These are phyloP conservation scores for Pterocles burchelli DNA, from an alignment of 2,113 vertebrate species.

Conservation along the genomic window DNA sequence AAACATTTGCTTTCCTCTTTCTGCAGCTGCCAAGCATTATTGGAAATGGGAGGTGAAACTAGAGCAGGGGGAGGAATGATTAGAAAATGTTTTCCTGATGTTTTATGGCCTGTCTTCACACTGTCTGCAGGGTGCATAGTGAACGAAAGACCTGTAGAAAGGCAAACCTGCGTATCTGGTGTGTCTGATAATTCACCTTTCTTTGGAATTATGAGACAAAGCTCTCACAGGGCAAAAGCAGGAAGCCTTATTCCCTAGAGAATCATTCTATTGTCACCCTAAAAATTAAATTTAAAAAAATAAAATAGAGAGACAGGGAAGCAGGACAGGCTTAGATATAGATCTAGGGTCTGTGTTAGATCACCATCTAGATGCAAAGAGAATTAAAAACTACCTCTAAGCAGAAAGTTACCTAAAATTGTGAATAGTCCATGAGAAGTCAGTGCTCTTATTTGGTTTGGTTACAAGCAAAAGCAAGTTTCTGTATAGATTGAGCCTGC, in stretches of 20 bases:
- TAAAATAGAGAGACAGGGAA: accelerated
- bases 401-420: background rate
- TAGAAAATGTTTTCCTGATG: background rate
- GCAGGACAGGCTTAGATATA: background rate
- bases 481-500: background rate
- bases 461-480: background rate
- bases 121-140: background rate
- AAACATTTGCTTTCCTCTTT: background rate
- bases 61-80: background rate
- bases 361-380: background rate
- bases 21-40: background rate
- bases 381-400: background rate
- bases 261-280: background rate
- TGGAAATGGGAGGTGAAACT: background rate
- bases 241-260: background rate
- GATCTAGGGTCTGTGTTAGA: background rate
- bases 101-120: background rate
- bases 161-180: background rate
- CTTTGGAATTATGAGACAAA: background rate
- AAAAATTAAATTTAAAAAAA: background rate
- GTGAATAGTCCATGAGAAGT: background rate
- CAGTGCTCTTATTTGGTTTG: background rate
- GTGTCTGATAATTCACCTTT: background rate
- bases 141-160: background rate
- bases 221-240: background rate